Base-by-base conservation (phyloP, 2,888 invertebrate species). In the Marronus borbonicus region DNA sequence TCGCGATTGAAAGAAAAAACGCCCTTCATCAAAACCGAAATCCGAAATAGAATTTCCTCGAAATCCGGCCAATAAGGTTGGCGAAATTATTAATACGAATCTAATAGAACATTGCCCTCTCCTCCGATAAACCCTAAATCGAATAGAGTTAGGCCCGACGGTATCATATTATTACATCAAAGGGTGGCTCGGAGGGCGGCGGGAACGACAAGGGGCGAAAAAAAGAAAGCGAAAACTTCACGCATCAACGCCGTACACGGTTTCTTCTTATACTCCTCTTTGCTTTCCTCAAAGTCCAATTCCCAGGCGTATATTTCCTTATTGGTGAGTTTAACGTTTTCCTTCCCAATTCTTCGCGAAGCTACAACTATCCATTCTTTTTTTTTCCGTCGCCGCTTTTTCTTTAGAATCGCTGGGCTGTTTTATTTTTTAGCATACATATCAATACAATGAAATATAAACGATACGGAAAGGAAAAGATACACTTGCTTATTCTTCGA, bases 291-390 rank as follows among this genome's bases (percentile, higher is more conserved):
- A 60, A 60, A 60, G 68, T 28, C 68, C 68, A 49, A 68, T 50
- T 68, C 68, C 68, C 68, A 50, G 50, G 44, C 68, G 68, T 68
- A 68, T 68, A 68, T 68, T 68, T 68, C 50, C 68, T 68, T 68
- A 68, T 68, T 68, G 68, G 49, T 24, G 17, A 68, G 68, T 68
- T 68, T 68, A 68, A 68, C 68, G 28, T 68, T 68, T 68, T 50
- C 20, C 68, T 68, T 20, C 60, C 60, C 60, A 28, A 68, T 68
- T 65, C 65, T 36, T 36, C 17, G 3, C 39, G n/a, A 24, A 17
- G 14, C n/a, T 8, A 3, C 49, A 24, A 49, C 24, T 28, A 50
- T 68, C 44, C 50, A n/a, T 17, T 20, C 49, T 20, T 20, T 5
- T 36, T 68, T 50, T 20, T 49, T 24, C 24, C 68, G 24, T 49